These are phyloP conservation scores for Hypomesus transpacificus DNA, from an alignment of 2,113 vertebrate genomes.

Conservation along the genomic window DNA sequence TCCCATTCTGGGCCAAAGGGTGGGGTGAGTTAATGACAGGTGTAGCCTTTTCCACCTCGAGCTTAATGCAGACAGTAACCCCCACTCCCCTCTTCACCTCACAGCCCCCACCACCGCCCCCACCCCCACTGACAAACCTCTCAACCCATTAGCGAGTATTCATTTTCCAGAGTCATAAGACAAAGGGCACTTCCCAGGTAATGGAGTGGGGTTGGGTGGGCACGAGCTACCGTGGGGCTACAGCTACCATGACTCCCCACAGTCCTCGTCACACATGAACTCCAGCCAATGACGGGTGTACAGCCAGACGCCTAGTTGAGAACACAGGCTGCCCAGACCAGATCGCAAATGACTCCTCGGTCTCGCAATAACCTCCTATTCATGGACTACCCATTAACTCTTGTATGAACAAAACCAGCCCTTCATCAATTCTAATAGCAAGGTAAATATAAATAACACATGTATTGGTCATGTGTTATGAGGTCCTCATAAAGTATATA, in stretches of 20 bases:
- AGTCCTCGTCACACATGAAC: slow-evolving; percentile 52
- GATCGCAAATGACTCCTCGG: slow-evolving; percentile 24
- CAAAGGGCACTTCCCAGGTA: slow-evolving; percentile 48
- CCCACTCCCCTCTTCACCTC: not conserved
- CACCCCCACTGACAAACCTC: slow-evolving; percentile 26
- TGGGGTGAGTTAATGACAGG: no score
- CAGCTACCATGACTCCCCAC: slow-evolving; percentile 31
- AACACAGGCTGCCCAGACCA: slow-evolving; percentile 25
- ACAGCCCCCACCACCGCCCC: not conserved
- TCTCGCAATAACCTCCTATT: slow-evolving; percentile 38
- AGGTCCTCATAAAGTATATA: slow-evolving; percentile 67
- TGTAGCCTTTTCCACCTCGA: no score
- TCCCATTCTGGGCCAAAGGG: no score
- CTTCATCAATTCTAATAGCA: slow-evolving; percentile 65
- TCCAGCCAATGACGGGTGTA: slow-evolving; percentile 54
- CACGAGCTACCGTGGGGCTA: slow-evolving; percentile 32
- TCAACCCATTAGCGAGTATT: slow-evolving; percentile 40
- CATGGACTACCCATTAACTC: slow-evolving; percentile 37
- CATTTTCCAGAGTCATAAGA: slow-evolving; percentile 49
- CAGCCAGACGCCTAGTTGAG: slow-evolving; percentile 24
- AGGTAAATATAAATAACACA: slow-evolving; percentile 55
- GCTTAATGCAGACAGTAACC: no score
- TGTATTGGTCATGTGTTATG: slow-evolving; percentile 60
- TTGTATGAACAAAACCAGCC: slow-evolving; percentile 54
- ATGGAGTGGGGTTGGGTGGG: slow-evolving; percentile 44